A percentile compares a stretch with the other conserved stretches of the same genome.
Evolutionary conservation across 2,797 vertebrate genomes (phyloP).

Genomic region (Diglossa cyanea): DNA sequence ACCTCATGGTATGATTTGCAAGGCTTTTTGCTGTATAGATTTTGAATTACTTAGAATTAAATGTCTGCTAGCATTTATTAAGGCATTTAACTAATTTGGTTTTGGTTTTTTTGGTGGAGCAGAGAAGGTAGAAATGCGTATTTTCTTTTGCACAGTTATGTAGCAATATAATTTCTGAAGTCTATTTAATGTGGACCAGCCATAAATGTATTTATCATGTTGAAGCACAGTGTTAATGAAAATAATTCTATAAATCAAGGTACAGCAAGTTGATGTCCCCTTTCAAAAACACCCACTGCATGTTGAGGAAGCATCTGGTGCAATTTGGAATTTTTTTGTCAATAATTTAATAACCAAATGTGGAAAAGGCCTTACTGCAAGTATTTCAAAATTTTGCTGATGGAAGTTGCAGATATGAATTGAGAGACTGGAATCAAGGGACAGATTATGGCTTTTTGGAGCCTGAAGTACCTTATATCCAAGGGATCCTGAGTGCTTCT

Average conservation of each 20-base stretch:
- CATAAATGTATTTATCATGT: not conserved
- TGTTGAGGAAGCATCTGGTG: not conserved
- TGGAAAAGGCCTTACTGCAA: not conserved
- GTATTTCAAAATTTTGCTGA: not conserved
- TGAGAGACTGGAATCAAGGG: not conserved
- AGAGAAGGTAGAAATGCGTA: not conserved
- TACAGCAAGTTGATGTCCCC: not conserved
- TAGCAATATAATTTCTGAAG: not conserved
- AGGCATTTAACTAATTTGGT: not conserved
- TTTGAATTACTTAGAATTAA: not conserved
- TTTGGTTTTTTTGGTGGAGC: not conserved
- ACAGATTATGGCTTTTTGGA: not conserved
- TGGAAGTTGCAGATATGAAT: constrained; percentile 23
- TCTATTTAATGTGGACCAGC: not conserved
- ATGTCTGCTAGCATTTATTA: not conserved
- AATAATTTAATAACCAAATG: constrained; percentile 8
- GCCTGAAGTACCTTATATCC: not conserved
- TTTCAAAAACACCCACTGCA: not conserved
- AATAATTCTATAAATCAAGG: not conserved
- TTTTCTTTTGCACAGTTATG: not conserved
- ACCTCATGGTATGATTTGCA: not conserved
- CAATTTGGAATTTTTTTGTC: not conserved
- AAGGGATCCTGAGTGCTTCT: not conserved
- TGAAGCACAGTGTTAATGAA: not conserved
- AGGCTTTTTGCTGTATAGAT: not conserved